A percentile compares a stretch with the other conserved stretches of the same genome.
These are phyloP conservation scores for Zoanthus sociatus DNA, from an alignment of 92 coral and sea anemone genomes.

Conservation along the genomic window DNA sequence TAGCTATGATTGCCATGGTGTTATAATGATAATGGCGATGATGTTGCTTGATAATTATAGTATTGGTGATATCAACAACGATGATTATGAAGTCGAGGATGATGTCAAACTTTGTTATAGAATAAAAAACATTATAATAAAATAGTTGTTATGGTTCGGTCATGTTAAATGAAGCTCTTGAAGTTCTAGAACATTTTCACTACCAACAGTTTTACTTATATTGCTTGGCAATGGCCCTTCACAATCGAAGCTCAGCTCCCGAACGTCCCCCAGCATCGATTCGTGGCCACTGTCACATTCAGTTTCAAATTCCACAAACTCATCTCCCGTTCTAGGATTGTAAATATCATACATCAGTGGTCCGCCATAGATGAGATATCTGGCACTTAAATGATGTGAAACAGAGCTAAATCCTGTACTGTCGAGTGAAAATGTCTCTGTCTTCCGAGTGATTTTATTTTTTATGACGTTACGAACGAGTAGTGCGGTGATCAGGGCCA, in stretches of 20 bases:
- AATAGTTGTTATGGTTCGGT: too few relatives aligned
- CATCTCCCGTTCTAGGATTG: slow-evolving; percentile 8
- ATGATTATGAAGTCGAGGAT: too few relatives aligned
- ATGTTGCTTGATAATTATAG: too few relatives aligned
- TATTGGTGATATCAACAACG: too few relatives aligned
- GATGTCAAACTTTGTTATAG: too few relatives aligned
- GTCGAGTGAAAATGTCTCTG: neutral
- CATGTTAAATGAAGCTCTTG: neutral
- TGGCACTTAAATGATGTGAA: slow-evolving; percentile 14
- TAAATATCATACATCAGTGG: slow-evolving; percentile 33
- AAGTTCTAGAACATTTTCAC: neutral
- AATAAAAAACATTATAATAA: too few relatives aligned
- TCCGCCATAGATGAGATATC: slow-evolving; percentile 34
- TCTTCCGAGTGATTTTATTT: slow-evolving; percentile 6
- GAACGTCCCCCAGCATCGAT: slow-evolving; percentile 13
- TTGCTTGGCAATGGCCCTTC: neutral
- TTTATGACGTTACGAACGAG: neutral
- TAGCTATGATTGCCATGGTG: too few relatives aligned
- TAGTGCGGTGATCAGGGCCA: neutral
- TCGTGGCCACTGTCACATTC: slow-evolving; percentile 31
- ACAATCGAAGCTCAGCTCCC: slow-evolving; percentile 33
- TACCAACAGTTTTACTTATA: neutral
- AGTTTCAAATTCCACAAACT: slow-evolving; percentile 9
- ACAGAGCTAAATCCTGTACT: slow-evolving; percentile 27
- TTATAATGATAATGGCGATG: too few relatives aligned